Evolutionary conservation across 1,140 invertebrate species (phyloP), one percentile per base, ranked within the genome.

Genomic region (Cotesia chilonis): DNA sequence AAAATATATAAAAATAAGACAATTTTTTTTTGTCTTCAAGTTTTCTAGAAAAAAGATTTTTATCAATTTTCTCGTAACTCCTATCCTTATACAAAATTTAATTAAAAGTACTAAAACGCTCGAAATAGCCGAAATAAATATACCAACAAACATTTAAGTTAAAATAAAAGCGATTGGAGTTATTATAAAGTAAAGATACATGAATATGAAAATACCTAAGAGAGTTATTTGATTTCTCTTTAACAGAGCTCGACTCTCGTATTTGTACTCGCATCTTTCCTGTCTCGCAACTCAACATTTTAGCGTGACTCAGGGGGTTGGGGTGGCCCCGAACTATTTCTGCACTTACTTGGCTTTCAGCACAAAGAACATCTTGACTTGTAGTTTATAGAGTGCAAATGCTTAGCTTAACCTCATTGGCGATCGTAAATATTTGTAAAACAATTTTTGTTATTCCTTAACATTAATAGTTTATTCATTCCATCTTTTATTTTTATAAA

Each of bases 251-350:
- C 2, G 10, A 5, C 4, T 12, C n/a, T n/a, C 20, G 20, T 28
- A 59, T 14, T 20, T 28, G 14, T 59, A 20, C 57, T 14, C 20
- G 4, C 57, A 59, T 28, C 14, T 59, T 59, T 59, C 57, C 17
- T 1, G 57, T 59, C 57, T 59, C 20, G 3, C 28, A 20, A 59
- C 17, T 6, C 14, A 14, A 20, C 20, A 20, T 14, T 59, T 14
- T 59, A 59, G 14, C 36, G 57, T 59, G 57, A 59, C 57, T 59
- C 57, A 59, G 17, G 57, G 57, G 57, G 57, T 59, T 59, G 57
- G 57, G 57, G 57, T 59, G 57, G 57, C 57, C 57, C 57, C 57
- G 57, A 59, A 59, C 57, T 59, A 59, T 59, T 59, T 59, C 20
- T 28, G 57, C 57, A 7, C 57, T 59, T 59, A 59, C 57, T 59